Conservation (phyloP, 2,113 vertebrate species). For the Pomatostomus ruficeps region DNA sequence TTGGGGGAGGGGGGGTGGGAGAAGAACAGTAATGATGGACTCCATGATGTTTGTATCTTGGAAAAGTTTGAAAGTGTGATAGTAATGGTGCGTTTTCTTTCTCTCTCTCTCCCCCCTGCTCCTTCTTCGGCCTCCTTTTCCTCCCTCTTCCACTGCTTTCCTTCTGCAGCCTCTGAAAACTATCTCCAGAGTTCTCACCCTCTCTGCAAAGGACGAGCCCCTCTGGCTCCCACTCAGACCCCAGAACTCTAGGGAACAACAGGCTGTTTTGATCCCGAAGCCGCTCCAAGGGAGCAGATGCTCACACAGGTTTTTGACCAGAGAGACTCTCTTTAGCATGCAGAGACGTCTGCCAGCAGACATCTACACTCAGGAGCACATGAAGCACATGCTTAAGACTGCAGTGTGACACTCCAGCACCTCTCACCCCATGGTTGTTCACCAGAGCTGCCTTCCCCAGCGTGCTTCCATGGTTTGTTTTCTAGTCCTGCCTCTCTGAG, state of each 20-base stretch:
- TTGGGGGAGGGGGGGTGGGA: neutral
- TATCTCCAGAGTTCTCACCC: constrained; percentile 49
- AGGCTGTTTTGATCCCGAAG: neutral
- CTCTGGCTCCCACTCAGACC: constrained; percentile 88
- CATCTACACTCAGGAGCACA: neutral
- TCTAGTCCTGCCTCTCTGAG: neutral
- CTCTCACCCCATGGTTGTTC: neutral
- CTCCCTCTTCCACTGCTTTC: neutral
- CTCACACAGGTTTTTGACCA: neutral
- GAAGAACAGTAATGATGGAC: neutral
- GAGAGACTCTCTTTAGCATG: neutral
- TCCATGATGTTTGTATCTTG: neutral
- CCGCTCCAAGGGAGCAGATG: neutral
- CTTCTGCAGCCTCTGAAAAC: constrained; percentile 74
- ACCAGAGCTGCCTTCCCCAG: neutral
- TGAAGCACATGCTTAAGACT: constrained; percentile 22
- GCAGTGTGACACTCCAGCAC: constrained; percentile 37
- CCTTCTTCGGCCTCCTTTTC: neutral
- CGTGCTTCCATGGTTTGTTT: neutral
- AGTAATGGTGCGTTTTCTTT: neutral
- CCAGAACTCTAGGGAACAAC: constrained; percentile 84
- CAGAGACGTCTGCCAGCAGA: neutral
- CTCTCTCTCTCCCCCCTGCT: neutral
- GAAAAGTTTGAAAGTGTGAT: neutral
- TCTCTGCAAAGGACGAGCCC: constrained; percentile 77